Evolutionary conservation across 2,797 vertebrate genomes (phyloP).

Genomic region (Cygnus olor): DNA sequence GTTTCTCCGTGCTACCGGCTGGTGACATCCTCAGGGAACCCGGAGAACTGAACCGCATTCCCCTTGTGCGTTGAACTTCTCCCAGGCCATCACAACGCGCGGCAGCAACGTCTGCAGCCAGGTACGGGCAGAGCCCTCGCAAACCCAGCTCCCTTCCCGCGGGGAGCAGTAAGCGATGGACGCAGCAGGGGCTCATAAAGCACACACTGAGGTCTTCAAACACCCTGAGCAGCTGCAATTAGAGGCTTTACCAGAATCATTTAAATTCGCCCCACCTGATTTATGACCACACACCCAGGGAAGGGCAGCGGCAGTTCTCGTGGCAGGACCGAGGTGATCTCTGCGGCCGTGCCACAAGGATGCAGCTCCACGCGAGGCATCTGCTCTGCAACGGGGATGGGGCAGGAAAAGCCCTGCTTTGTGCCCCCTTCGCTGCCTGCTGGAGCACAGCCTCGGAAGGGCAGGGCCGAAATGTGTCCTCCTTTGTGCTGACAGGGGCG

Average conservation of each 20-base stretch:
- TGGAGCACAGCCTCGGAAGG: not conserved
- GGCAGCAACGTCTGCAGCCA: too few relatives aligned
- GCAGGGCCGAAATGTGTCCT: not conserved
- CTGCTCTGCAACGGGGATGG: too few relatives aligned
- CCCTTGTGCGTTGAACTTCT: not conserved
- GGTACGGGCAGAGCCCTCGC: too few relatives aligned
- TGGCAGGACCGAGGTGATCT: not conserved
- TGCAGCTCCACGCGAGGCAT: too few relatives aligned
- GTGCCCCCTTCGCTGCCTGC: not conserved
- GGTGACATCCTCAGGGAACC: too few relatives aligned
- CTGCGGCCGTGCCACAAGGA: too few relatives aligned
- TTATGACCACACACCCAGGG: not conserved
- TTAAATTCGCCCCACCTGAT: not conserved
- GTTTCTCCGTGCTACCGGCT: too few relatives aligned
- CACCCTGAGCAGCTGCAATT: not conserved
- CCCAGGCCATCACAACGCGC: not conserved
- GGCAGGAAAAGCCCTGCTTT: not conserved
- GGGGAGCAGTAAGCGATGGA: too few relatives aligned
- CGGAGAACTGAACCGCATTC: not conserved
- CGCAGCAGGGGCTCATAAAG: not conserved
- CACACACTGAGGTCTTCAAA: not conserved
- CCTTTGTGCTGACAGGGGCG: accelerated
- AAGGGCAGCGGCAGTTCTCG: not conserved
- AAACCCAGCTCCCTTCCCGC: too few relatives aligned
- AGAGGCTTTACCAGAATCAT: not conserved